Conservation (phyloP, 1,140 invertebrate genomes). For the Zaprionus kolodkinae region DNA sequence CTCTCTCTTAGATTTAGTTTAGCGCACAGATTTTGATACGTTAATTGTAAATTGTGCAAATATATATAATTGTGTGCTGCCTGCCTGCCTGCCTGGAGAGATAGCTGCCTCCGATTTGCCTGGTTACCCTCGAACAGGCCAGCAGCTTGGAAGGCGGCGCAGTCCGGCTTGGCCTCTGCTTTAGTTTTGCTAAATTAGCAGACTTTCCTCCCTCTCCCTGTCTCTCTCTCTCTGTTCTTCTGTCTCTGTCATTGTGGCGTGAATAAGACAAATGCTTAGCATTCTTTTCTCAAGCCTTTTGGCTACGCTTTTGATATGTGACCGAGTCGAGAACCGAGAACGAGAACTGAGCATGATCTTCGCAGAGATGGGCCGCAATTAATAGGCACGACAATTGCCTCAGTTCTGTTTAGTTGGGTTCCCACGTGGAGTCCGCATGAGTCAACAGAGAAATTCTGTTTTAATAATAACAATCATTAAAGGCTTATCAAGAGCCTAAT, state of each 20-base stretch:
- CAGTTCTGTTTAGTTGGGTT: conserved; percentile 25
- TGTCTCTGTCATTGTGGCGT: conserved; percentile 59
- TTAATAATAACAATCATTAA: conserved; percentile 69
- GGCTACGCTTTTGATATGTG: conserved; percentile 76
- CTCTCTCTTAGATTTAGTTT: conserved; percentile 67
- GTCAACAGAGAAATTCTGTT: conserved; percentile 51
- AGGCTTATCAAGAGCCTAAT: conserved; percentile 60
- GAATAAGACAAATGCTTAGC: conserved; percentile 78
- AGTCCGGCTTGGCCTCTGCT: conserved; percentile 38
- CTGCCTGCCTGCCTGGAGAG: conserved; percentile 35
- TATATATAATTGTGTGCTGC: conserved; percentile 70
- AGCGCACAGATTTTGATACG: conserved; percentile 79
- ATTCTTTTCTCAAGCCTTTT: conserved; percentile 81
- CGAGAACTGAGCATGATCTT: conserved; percentile 29
- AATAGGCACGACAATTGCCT: conserved; percentile 60
- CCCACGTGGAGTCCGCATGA: conserved; percentile 62
- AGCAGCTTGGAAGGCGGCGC: not conserved
- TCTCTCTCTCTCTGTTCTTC: conserved; percentile 9
- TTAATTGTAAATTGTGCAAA: conserved; percentile 79
- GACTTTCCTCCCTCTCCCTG: conserved; percentile 6
- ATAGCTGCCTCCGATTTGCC: conserved; percentile 60
- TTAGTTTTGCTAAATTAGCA: conserved; percentile 78
- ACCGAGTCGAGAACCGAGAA: conserved; percentile 38
- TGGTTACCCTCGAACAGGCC: conserved; percentile 47
- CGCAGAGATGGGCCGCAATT: conserved; percentile 55